Conservation (phyloP, 1,140 invertebrate genomes). For the Acromyrmex echinatior region DNA sequence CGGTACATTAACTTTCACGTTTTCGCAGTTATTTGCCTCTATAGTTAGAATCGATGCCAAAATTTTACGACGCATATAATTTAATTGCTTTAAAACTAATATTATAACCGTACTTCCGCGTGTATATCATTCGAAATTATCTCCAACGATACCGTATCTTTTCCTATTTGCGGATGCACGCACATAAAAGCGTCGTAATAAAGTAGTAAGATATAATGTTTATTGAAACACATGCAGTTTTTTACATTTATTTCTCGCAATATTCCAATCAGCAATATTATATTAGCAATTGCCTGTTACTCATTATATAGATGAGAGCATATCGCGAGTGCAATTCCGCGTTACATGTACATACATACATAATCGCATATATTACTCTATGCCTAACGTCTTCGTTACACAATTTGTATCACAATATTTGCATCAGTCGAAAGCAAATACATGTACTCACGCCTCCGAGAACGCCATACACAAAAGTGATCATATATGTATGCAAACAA, state of each 20-base stretch:
- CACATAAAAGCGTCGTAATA: background rate
- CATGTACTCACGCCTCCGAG: background rate
- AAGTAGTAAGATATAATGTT: background rate
- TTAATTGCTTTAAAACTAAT: conserved; percentile 37
- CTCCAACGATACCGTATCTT: conserved; percentile 8
- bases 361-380: conserved; percentile 5
- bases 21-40: conserved; percentile 21
- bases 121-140: background rate
- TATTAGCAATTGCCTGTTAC: background rate
- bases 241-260: conserved; percentile 18
- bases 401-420: conserved; percentile 41
- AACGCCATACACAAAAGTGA: background rate
- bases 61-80: conserved; percentile 29
- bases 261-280: background rate
- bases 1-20: conserved; percentile 45
- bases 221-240: background rate
- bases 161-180: background rate
- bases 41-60: conserved; percentile 23
- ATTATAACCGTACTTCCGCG: conserved; percentile 21
- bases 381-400: conserved; percentile 29
- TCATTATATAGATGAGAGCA: background rate
- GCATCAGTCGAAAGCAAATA: conserved; percentile 28
- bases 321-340: background rate
- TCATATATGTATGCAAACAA: background rate
- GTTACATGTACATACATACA: background rate